Base-by-base conservation (phyloP, 2,797 vertebrate genomes). In the Sarcoramphus papa region DNA sequence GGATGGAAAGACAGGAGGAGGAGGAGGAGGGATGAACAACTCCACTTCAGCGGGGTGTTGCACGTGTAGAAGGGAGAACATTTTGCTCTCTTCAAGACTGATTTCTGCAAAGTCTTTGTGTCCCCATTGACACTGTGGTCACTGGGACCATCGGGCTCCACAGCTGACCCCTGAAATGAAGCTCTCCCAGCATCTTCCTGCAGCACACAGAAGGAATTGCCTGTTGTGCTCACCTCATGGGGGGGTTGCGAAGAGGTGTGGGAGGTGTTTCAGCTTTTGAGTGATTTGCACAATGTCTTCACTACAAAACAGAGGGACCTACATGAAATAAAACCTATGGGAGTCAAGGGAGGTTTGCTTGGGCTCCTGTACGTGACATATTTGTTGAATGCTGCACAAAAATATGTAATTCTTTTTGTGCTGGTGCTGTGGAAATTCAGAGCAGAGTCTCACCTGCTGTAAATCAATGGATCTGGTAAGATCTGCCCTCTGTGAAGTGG, bases 241-340 rank as follows among this genome's bases (percentile, higher is more conserved):
- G 1, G 22, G 23, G 45, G 3, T 8, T 64, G 74, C 10, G 4
- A 67, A 45, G 33, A 51, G 12, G 14, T 0, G 1, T 31, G 53
- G 48, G 67, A 79, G 35, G 67, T 50, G 50, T 74, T 88, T 78
- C 73, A 74, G 73, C 27, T 20, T 54, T n/a, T 84, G 21, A 50
- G 12, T 27, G 23, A 67, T 62, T 56, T 84, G 23, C 23, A 14
- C n/a, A 35, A 27, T 25, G 41, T 48, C 40, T 67, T 72, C 45
- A 19, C 60, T 50, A 67, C 23, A 54, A 33, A 72, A 64, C 7
- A 43, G 69, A 62, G 37, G 47, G 10, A 41, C 7, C 12, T 56
- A 31, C 23, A 37, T 30, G 48, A 80, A 59, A 53, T 33, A 59
- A 75, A 59, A 23, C 5, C 51, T 43, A 11, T 13, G 23, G 50